Evolutionary conservation across 2,888 invertebrate genomes (phyloP).

Genomic region (Hyalella azteca): DNA sequence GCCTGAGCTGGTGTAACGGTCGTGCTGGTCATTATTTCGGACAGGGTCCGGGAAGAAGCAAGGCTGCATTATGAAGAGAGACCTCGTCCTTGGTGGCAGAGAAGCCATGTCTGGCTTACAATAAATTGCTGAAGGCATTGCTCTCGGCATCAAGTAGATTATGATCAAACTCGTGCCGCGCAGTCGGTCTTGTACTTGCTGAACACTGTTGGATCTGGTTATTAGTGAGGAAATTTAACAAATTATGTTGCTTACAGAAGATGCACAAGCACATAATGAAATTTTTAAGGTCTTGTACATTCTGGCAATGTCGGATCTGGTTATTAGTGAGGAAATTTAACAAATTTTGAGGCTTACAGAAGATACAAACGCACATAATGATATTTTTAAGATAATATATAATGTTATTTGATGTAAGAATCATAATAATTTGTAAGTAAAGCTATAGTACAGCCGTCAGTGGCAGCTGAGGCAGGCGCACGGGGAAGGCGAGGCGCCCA

Average conservation of each 20-base stretch:
- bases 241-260: no score
- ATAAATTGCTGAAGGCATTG: conserved; percentile 3
- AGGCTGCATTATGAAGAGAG: not conserved
- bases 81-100: not conserved
- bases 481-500: conserved; percentile 9
- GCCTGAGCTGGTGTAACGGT: conserved; percentile 1
- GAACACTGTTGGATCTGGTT: no score
- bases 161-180: conserved; percentile 26
- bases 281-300: no score
- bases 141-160: not conserved
- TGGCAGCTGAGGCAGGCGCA: not conserved
- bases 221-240: no score
- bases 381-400: no score
- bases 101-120: conserved; percentile 29
- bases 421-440: no score
- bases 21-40: not conserved
- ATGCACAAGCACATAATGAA: no score
- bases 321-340: no score
- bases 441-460: not conserved
- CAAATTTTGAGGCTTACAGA: no score
- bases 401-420: no score
- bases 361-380: no score
- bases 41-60: not conserved
- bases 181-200: conserved; percentile 1
- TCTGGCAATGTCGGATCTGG: no score